phyloP scores from a whole-genome alignment of 2,797 vertebrate species.

The Enteromius treurensis region DNA sequence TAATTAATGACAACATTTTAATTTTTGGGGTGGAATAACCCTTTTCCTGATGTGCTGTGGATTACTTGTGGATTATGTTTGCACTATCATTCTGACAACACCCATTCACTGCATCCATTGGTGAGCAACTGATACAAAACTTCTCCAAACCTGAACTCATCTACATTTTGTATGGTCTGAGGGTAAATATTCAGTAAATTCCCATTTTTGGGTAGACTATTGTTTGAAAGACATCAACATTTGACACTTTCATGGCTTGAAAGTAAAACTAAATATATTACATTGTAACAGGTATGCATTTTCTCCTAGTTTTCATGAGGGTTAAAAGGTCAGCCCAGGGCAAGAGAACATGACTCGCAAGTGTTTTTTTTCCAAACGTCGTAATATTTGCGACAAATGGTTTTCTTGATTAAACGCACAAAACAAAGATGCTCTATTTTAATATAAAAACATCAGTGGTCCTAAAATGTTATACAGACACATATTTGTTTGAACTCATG shows the following conservation, averaged over 20 bases:
- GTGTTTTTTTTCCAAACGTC: background rate
- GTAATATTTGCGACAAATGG: background rate
- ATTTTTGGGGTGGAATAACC: too few species aligned
- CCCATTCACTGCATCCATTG: background rate
- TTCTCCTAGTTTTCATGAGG: constrained; percentile 6
- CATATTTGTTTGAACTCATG: background rate
- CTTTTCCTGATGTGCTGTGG: background rate
- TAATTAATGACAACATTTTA: too few species aligned
- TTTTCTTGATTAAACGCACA: background rate
- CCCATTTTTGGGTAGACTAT: background rate
- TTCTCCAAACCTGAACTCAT: background rate
- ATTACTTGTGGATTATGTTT: background rate
- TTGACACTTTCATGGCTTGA: background rate
- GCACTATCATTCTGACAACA: background rate
- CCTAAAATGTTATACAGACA: background rate
- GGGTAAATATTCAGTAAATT: background rate
- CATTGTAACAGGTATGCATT: background rate
- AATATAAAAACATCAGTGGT: background rate
- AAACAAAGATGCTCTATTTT: background rate
- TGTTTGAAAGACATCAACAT: background rate
- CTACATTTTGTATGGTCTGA: background rate
- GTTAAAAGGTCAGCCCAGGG: constrained; percentile 19
- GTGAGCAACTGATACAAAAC: background rate
- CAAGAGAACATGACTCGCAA: background rate
- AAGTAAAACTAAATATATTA: background rate